phyloP scores from a whole-genome alignment of 2,888 invertebrate species.

The Drosophila vallismaia region DNA sequence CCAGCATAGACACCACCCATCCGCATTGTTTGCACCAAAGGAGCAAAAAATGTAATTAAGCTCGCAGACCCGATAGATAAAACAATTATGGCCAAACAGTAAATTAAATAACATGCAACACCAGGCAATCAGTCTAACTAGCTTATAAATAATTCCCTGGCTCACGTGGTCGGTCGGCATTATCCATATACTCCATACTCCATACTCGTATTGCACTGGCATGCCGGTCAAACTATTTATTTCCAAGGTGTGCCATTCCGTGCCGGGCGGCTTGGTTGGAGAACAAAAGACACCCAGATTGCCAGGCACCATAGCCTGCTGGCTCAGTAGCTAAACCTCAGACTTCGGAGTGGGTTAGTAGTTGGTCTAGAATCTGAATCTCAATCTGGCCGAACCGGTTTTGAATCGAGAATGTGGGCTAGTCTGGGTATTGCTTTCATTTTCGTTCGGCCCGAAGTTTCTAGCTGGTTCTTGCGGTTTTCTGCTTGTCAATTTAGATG shows the following conservation, averaged over 20 bases:
- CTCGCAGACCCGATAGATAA: constrained; percentile 67
- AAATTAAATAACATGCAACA: constrained; percentile 65
- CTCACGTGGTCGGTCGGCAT: constrained; percentile 32
- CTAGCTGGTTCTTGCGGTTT: constrained; percentile 28
- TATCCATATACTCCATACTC: not conserved
- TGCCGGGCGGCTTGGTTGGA: constrained; percentile 21
- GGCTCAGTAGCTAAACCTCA: not conserved
- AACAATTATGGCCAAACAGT: constrained; percentile 68
- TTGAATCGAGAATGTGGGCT: constrained; percentile 44
- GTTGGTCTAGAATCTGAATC: constrained; percentile 50
- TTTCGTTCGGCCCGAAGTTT: constrained; percentile 59
- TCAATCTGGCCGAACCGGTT: constrained; percentile 64
- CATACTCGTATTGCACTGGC: constrained; percentile 23
- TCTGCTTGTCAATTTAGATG: constrained; percentile 13
- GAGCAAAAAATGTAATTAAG: constrained; percentile 61
- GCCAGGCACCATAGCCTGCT: not conserved
- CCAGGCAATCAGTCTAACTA: constrained; percentile 57
- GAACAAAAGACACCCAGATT: constrained; percentile 42
- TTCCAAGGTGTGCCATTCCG: constrained; percentile 35
- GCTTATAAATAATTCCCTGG: constrained; percentile 53
- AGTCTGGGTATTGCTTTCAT: constrained; percentile 50
- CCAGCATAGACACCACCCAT: constrained; percentile 14
- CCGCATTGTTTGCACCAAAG: constrained; percentile 46
- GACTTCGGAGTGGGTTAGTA: constrained; percentile 58
- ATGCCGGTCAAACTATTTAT: constrained; percentile 49